A percentile compares a stretch with the other conserved stretches of the same genome.
Evolutionary conservation across 2,888 invertebrate species (phyloP).

Genomic region (Meta bourneti): DNA sequence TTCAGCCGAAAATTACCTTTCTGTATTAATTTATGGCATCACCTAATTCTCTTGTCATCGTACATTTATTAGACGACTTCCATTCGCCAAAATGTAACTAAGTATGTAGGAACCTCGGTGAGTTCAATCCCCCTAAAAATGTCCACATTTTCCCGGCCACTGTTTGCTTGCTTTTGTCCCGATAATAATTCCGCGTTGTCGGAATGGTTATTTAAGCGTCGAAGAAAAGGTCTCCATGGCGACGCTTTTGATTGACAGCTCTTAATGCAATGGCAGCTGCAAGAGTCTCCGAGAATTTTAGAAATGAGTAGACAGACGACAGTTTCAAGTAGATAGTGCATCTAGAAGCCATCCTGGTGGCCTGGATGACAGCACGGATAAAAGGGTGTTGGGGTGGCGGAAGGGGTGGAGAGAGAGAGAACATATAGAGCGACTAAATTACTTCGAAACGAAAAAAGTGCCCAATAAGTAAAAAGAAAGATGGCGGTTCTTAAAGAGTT

Average conservation of each 20-base stretch:
- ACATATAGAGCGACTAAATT: conserved; percentile 38
- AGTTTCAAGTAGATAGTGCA: conserved; percentile 30
- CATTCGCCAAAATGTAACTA: no score
- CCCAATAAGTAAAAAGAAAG: conserved; percentile 1
- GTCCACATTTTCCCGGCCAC: background rate
- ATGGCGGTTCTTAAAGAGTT: conserved; percentile 9
- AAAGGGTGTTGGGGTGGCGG: conserved; percentile 13
- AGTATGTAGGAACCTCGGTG: no score
- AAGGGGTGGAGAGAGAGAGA: conserved; percentile 14
- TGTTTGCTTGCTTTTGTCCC: background rate
- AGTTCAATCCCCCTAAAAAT: no score
- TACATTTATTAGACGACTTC: no score
- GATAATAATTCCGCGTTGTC: background rate
- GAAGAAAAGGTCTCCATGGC: conserved; percentile 28
- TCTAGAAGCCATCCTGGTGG: background rate
- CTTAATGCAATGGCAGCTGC: conserved; percentile 65
- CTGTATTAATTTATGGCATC: no score
- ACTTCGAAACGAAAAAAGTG: conserved; percentile 28
- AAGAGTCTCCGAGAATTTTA: conserved; percentile 34
- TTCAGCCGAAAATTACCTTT: no score
- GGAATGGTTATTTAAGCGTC: conserved; percentile 33
- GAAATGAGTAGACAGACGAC: conserved; percentile 49
- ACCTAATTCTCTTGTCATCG: no score
- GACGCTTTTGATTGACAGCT: conserved; percentile 57
- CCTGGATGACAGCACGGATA: conserved; percentile 4